Evolutionary conservation across 2,113 vertebrate species (phyloP).

Genomic region (Corythornis cristatus): DNA sequence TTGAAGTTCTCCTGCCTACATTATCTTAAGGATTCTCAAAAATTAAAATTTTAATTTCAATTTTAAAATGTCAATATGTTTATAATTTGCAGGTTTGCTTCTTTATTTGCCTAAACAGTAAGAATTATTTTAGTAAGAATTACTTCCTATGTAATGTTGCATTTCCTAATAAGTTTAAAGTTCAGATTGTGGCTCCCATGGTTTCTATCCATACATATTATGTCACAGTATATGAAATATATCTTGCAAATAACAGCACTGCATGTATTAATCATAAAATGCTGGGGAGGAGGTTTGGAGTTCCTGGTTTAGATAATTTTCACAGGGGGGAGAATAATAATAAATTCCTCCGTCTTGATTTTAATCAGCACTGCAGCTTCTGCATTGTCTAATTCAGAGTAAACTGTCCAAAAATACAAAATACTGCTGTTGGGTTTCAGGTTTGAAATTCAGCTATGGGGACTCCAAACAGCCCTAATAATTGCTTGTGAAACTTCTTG

Average conservation of each 20-base stretch:
- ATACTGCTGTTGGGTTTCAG: background rate
- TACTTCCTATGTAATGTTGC: background rate
- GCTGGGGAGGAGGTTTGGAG: background rate
- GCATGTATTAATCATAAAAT: background rate
- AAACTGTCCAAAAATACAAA: background rate
- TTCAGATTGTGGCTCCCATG: background rate
- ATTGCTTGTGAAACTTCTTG: background rate
- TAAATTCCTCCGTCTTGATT: background rate
- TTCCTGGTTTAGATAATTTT: background rate
- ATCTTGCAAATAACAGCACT: background rate
- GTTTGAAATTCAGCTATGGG: background rate
- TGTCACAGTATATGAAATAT: background rate
- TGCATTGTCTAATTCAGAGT: background rate
- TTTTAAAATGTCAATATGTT: background rate
- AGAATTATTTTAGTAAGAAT: background rate
- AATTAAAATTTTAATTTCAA: background rate
- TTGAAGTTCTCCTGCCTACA: background rate
- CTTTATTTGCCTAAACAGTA: background rate
- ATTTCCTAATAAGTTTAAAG: background rate
- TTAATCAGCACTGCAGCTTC: background rate
- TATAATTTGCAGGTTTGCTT: background rate
- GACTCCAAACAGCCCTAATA: background rate
- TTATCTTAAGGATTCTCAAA: background rate
- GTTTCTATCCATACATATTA: accelerated
- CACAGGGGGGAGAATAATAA: accelerated